Conservation (phyloP, 2,888 invertebrate species). For the Opisthograptis luteolata region DNA sequence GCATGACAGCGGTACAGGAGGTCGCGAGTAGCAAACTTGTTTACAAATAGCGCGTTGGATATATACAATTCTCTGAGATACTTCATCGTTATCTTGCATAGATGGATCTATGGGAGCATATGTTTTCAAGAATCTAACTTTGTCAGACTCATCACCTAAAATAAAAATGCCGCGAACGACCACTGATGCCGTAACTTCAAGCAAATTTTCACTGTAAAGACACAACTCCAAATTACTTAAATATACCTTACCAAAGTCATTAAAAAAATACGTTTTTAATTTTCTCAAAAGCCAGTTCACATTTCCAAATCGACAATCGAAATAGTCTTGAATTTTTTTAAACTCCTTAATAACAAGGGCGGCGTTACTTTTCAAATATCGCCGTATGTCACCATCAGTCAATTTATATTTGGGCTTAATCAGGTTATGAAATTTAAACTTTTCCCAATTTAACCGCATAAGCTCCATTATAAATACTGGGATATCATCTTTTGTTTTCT, state of each 20-base stretch:
- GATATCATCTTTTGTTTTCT: conserved; percentile 22
- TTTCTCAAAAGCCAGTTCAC: conserved; percentile 16
- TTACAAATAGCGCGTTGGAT: conserved; percentile 58
- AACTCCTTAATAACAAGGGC: conserved; percentile 16
- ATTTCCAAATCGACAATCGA: not conserved
- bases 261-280: conserved; percentile 18
- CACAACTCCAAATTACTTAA: conserved; percentile 13
- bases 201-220: conserved; percentile 7
- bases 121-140: conserved; percentile 47
- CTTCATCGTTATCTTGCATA: conserved; percentile 48
- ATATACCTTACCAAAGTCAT: conserved; percentile 21
- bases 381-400: conserved; percentile 6
- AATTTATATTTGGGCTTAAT: not conserved
- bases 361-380: conserved; percentile 18
- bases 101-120: conserved; percentile 45
- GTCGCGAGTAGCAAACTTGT: conserved; percentile 50
- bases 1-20: conserved; percentile 50
- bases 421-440: conserved; percentile 4
- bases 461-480: conserved; percentile 4
- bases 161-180: conserved; percentile 51
- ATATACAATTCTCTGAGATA: conserved; percentile 39
- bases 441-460: conserved; percentile 6
- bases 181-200: conserved; percentile 17
- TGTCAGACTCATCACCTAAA: conserved; percentile 44
- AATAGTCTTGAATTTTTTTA: conserved; percentile 12